phyloP scores from a whole-genome alignment of 2,797 vertebrate genomes.

The Molossus molossus region DNA sequence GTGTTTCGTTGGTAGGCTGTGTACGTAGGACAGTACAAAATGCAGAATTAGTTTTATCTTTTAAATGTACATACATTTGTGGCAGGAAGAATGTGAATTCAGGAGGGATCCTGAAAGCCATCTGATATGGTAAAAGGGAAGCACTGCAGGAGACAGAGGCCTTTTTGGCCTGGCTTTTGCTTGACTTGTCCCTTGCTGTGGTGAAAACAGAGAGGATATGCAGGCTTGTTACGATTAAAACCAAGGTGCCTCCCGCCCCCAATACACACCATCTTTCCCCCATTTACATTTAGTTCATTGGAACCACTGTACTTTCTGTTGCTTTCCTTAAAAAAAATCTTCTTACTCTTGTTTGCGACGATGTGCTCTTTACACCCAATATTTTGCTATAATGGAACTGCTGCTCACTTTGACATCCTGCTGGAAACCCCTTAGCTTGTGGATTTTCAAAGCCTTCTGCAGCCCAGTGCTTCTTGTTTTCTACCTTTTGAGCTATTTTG shows the following conservation, averaged over 20 bases:
- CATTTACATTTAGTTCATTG: slow-evolving; percentile 10
- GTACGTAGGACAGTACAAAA: slow-evolving; percentile 2
- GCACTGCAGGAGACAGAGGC: background rate
- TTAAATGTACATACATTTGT: slow-evolving; percentile 22
- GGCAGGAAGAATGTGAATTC: slow-evolving; percentile 34
- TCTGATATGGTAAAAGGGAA: background rate
- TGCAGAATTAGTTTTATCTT: slow-evolving; percentile 21
- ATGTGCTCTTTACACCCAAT: background rate
- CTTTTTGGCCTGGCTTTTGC: slow-evolving; percentile 44
- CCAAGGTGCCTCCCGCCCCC: background rate
- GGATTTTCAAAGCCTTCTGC: slow-evolving; percentile 21
- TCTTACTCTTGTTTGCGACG: background rate
- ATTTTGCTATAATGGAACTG: background rate
- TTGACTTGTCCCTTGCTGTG: background rate
- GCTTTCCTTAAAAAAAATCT: background rate
- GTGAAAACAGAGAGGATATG: background rate
- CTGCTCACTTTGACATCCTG: background rate
- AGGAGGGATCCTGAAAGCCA: slow-evolving; percentile 11
- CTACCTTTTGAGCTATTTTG: background rate
- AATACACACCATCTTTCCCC: background rate
- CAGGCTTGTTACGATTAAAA: slow-evolving; percentile 35
- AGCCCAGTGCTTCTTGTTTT: slow-evolving; percentile 8
- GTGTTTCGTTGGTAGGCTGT: background rate
- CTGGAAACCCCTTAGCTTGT: slow-evolving; percentile 10
- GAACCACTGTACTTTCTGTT: slow-evolving; percentile 3